Evolutionary conservation across 1,140 invertebrate species (phyloP), one percentile per base, ranked within the genome.

Genomic region (Papilio helenus): DNA sequence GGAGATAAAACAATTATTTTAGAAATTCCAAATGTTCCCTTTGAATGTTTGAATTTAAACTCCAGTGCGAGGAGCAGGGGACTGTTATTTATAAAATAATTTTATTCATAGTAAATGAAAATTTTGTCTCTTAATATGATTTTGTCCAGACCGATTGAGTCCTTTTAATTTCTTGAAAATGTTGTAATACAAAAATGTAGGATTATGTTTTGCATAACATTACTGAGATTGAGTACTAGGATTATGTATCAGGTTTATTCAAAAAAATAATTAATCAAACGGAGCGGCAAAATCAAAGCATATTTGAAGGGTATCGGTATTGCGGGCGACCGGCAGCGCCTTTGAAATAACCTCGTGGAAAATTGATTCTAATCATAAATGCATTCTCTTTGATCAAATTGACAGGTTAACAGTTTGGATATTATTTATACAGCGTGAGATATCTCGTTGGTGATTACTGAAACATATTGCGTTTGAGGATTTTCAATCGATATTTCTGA

Each of bases 1-100:
- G 61, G 61, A 68, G 61, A 68, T 68, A 68, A 68, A 68, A 26
- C 61, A 68, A 68, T 68, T 68, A 68, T 68, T 68, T 68, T 68
- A 68, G 26, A 68, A 68, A 68, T 68, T 68, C 1, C 61, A 34
- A 68, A 68, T 29, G 20, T 68, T 68, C 23, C 61, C 61, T 68
- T 68, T 14, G 23, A 4, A 68, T 68, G 61, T 68, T 68, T 18
- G 61, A 68, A 68, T 34, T 4, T 68, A 68, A 68, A 16, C 12
- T 68, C 10, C 14, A 68, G 26, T 29, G 61, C 26, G 3, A 29
- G 14, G 26, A 34, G 26, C 4, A 29, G 20, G 14, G 61, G 14
- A 61, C 29, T 68, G 14, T 16, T 68, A 29, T 68, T 68, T 16
- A 34, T 68, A 29, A 29, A 16, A 16, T 68, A 29, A 68, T 29